Base-by-base conservation (phyloP, 2,113 vertebrate species). In the Solea senegalensis region DNA sequence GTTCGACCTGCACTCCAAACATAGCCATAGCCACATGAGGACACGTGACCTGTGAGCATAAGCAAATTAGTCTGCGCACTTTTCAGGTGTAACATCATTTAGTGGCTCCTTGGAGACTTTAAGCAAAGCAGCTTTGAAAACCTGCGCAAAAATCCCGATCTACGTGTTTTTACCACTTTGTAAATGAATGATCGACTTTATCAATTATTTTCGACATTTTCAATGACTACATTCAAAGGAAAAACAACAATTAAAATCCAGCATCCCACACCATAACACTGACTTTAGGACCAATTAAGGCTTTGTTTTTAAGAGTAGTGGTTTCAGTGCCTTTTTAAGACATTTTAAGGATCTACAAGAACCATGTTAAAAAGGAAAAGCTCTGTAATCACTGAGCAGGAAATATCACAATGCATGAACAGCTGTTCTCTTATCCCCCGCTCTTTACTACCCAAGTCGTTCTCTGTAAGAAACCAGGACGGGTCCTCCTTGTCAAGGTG, bases 401-500 rank as follows among this genome's bases (percentile, higher is more conserved):
- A 34, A 34, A 34, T 34, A 34, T 34, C 3, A 6, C 34, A 34
- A 34, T 34, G 5, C 34, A 34, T 34, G 1, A 34, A 34, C 11
- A 12, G 14, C 48, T 46, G 62, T 48, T 48, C 14, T 39, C 65
- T 70, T 59, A 65, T 69, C 5, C 40, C 40, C 40, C 26, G 3
- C 34, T 75, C 52, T 48, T 65, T 53, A 60, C 54, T 54, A 40
- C 68, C 41, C 21, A 68, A 87, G 74, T 26, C 61, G 53, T 39
- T 39, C 51, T 57, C 46, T 26, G 45, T 45, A 57, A 61, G 28
- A 14, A 76, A 76, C 61, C 73, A 43, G 79, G 74, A 68, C 46
- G 16, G 81, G 60, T 74, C 80, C 68, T 76, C 70, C 88, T 86
- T 66, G 82, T 81, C 89, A 91, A 90, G 87, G 89, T 88, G 90